phyloP scores from a whole-genome alignment of 2,797 vertebrate species.

The Lepus townsendii region DNA sequence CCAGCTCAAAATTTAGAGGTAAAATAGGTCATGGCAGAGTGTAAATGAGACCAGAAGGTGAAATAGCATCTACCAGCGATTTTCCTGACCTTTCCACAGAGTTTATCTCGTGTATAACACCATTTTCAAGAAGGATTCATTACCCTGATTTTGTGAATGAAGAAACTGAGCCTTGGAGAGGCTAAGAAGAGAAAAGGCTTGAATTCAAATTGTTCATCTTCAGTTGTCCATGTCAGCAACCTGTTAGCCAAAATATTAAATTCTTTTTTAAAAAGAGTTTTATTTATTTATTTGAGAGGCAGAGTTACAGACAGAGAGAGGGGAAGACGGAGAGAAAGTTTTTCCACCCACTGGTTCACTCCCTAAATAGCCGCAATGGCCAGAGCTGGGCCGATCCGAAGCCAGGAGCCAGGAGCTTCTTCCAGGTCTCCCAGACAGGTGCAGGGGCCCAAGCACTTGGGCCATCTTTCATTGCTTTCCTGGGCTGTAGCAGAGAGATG shows the following conservation, averaged over 20 bases:
- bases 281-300: too few relatives aligned
- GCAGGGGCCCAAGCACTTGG: too few relatives aligned
- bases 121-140: conserved; percentile 5
- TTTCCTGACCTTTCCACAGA: neutral
- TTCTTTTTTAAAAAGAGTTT: neutral
- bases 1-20: neutral
- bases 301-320: too few relatives aligned
- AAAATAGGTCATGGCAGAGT: neutral
- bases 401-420: too few relatives aligned
- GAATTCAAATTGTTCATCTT: neutral
- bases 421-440: too few relatives aligned
- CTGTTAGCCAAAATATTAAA: conserved; percentile 4
- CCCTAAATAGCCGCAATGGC: too few relatives aligned
- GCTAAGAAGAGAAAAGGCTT: neutral
- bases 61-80: neutral
- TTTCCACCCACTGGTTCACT: too few relatives aligned
- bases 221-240: neutral
- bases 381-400: too few relatives aligned
- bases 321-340: too few relatives aligned
- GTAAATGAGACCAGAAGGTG: neutral
- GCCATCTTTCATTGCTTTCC: too few relatives aligned
- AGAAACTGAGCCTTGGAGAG: neutral
- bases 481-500: too few relatives aligned
- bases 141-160: conserved; percentile 27
- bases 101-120: neutral